A percentile compares a stretch with the other conserved stretches of the same genome.
Evolutionary conservation across 2,797 vertebrate genomes (phyloP).

Genomic region (Protosalanx chinensis): DNA sequence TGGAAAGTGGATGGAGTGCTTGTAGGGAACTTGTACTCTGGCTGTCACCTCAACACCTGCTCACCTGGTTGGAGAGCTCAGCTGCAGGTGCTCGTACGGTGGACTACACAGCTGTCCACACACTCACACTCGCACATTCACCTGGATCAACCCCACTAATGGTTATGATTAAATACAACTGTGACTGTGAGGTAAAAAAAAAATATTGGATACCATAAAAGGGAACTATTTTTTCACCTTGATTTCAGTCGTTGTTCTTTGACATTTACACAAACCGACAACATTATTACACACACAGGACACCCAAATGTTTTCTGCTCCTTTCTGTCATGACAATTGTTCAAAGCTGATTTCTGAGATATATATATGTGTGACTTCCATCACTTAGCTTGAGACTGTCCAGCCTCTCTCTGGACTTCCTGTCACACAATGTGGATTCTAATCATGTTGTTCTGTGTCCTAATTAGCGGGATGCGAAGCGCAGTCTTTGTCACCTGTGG

Average conservation of each 20-base stretch:
- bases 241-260: neutral
- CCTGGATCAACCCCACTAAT: slow-evolving; percentile 6
- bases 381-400: slow-evolving; percentile 63
- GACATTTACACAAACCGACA: neutral
- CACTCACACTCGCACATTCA: neutral
- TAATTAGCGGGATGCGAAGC: slow-evolving; percentile 81
- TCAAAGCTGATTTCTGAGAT: too few species aligned
- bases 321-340: too few species aligned
- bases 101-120: slow-evolving; percentile 2
- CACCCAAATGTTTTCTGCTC: too few species aligned
- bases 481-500: slow-evolving; percentile 80
- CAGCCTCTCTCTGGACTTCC: slow-evolving; percentile 55
- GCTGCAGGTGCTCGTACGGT: slow-evolving; percentile 15
- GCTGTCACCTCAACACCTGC: slow-evolving; percentile 17
- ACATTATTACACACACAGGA: too few species aligned
- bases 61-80: neutral
- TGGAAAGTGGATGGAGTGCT: neutral
- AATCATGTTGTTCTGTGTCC: slow-evolving; percentile 78
- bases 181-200: neutral
- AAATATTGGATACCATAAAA: neutral
- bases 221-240: neutral
- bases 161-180: slow-evolving; percentile 7
- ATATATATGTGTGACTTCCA: slow-evolving; percentile 32
- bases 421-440: slow-evolving; percentile 62
- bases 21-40: neutral